Conservation (phyloP, 2,888 invertebrate species). For the Malachius bipustulatus region DNA sequence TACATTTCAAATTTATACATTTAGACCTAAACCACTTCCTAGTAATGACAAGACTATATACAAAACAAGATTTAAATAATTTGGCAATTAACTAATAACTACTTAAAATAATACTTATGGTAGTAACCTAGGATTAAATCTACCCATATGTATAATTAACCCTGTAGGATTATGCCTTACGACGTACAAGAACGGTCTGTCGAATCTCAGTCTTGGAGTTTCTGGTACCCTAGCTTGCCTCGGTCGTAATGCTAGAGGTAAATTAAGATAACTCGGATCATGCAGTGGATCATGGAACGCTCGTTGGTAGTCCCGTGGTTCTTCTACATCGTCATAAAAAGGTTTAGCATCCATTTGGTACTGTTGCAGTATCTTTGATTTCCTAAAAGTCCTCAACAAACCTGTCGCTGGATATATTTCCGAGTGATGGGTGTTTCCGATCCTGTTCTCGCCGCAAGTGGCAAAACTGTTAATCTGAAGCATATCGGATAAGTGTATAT, state of each 20-base stretch:
- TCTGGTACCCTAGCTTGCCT: constrained; percentile 61
- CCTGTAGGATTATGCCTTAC: constrained; percentile 88
- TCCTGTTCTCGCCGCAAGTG: constrained; percentile 64
- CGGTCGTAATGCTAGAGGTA: constrained; percentile 58
- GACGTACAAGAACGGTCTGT: constrained; percentile 79
- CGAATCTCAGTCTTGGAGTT: constrained; percentile 64
- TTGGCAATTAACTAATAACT: constrained; percentile 9
- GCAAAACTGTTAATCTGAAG: constrained; percentile 74
- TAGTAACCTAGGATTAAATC: constrained; percentile 73
- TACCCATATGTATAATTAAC: constrained; percentile 75
- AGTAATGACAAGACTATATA: constrained; percentile 11
- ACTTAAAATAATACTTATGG: constrained; percentile 41
- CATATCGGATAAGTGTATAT: constrained; percentile 73
- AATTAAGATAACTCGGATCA: constrained; percentile 40
- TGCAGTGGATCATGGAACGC: constrained; percentile 56
- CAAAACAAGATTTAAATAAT: constrained; percentile 12
- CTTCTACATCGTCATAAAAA: constrained; percentile 22
- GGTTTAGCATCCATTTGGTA: constrained; percentile 14
- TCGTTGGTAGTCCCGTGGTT: constrained; percentile 52
- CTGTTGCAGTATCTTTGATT: constrained; percentile 14
- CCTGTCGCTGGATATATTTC: constrained; percentile 56
- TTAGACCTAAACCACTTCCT: too few relatives aligned
- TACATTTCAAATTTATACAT: constrained; percentile 15
- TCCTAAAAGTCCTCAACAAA: constrained; percentile 10
- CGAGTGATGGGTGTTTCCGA: constrained; percentile 63